phyloP scores from a whole-genome alignment of 2,113 vertebrate species.

The zebrafish (Danio rerio) region DNA sequence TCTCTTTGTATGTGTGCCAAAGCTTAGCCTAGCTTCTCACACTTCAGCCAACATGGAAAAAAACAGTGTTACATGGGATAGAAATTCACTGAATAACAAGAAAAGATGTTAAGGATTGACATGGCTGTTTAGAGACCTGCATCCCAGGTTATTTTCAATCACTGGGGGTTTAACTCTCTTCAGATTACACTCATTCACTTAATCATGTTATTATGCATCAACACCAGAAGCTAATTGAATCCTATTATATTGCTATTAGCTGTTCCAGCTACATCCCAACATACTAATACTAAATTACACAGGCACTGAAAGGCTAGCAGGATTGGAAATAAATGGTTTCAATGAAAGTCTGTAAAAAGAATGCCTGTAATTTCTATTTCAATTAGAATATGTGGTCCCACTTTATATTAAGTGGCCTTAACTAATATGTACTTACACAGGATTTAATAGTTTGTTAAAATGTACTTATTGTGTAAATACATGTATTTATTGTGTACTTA shows the following conservation, averaged over 20 bases:
- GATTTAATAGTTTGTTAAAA: too few relatives aligned
- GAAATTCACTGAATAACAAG: slow-evolving; percentile 76
- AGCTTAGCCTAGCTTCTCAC: slow-evolving; percentile 65
- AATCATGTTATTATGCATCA: slow-evolving; percentile 79
- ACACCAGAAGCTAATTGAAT: slow-evolving; percentile 77
- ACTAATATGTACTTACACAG: too few relatives aligned
- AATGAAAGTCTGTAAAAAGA: neutral
- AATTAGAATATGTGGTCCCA: too few relatives aligned
- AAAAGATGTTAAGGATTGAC: slow-evolving; percentile 69
- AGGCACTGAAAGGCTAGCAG: slow-evolving; percentile 24
- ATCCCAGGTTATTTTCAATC: slow-evolving; percentile 78
- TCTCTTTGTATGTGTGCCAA: slow-evolving; percentile 53
- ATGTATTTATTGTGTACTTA: too few relatives aligned
- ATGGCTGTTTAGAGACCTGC: slow-evolving; percentile 75
- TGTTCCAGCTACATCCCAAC: slow-evolving; percentile 60
- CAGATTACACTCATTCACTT: slow-evolving; percentile 81
- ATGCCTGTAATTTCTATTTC: too few relatives aligned
- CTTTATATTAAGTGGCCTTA: too few relatives aligned
- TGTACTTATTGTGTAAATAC: too few relatives aligned
- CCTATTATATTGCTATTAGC: slow-evolving; percentile 74
- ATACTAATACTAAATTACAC: slow-evolving; percentile 44
- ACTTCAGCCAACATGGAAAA: slow-evolving; percentile 40
- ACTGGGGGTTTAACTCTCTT: slow-evolving; percentile 72
- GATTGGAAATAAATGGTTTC: neutral
- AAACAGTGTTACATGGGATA: slow-evolving; percentile 69